Evolutionary conservation across 2,888 invertebrate species (phyloP).

Genomic region (Norana najaformis): DNA sequence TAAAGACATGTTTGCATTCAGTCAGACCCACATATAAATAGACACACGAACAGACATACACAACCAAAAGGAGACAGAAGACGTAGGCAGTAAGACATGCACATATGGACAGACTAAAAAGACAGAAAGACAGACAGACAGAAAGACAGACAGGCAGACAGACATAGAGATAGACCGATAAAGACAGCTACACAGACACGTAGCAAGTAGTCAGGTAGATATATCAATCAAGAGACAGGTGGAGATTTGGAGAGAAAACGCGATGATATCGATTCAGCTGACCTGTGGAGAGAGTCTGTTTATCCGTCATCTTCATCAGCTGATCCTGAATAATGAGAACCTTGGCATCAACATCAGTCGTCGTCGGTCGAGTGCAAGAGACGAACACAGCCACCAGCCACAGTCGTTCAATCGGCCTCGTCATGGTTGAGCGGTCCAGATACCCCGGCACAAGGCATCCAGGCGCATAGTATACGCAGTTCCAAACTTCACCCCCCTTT

Average conservation of each 20-base stretch:
- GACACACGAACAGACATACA: neutral
- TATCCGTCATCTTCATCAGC: conserved; percentile 4
- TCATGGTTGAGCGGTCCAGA: neutral
- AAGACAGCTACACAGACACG: neutral
- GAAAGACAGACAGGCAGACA: neutral
- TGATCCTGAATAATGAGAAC: conserved; percentile 21
- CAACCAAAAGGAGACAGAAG: neutral
- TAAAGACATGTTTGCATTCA: neutral
- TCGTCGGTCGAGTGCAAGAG: neutral
- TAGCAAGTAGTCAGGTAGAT: no score
- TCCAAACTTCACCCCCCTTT: neutral
- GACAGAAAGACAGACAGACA: neutral
- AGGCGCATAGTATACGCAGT: neutral
- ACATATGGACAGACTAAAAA: neutral
- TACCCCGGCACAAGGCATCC: neutral
- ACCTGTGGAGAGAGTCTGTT: conserved; percentile 19
- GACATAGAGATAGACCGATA: neutral
- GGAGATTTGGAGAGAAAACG: neutral
- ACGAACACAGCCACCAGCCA: neutral
- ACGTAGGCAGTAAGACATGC: neutral
- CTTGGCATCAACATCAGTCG: neutral
- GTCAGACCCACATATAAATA: neutral
- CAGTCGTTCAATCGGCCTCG: neutral
- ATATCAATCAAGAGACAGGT: no score
- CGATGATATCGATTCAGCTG: neutral